Percentiles rank a stretch among this genome's conserved stretches.
phyloP scores from a whole-genome alignment of 2,113 vertebrate genomes.

The Gasterosteus nipponicus region DNA sequence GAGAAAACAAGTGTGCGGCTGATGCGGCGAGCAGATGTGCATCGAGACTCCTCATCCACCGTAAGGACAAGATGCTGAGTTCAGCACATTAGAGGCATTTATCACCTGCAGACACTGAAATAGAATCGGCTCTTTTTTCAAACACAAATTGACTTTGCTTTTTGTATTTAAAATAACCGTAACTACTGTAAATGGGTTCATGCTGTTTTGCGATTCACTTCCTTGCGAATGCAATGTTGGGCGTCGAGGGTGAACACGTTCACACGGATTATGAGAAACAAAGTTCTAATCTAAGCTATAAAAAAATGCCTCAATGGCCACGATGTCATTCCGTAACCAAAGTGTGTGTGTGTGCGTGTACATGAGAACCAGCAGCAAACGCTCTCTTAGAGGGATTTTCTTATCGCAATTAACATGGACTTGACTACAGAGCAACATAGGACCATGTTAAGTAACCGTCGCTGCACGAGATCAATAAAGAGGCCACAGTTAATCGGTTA shows the following conservation, averaged over 20 bases:
- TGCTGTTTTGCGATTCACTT: background rate
- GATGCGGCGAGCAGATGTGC: background rate
- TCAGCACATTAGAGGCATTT: background rate
- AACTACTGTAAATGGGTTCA: constrained; percentile 17
- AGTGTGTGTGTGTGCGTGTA: background rate
- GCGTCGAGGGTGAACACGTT: constrained; percentile 4
- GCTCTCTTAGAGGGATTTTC: constrained; percentile 8
- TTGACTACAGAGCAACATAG: background rate
- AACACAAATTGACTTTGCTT: background rate
- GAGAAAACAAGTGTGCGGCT: background rate
- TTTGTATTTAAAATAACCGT: background rate
- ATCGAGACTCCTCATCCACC: constrained; percentile 2
- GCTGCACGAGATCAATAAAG: background rate
- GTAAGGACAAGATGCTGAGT: background rate
- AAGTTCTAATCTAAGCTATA: constrained; percentile 42
- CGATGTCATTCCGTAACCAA: constrained; percentile 3
- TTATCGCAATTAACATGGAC: background rate
- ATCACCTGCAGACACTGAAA: background rate
- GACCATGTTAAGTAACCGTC: background rate
- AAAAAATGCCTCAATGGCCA: constrained; percentile 44
- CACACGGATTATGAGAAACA: constrained; percentile 18
- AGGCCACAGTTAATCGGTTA: background rate
- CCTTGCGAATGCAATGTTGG: background rate
- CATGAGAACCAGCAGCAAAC: constrained; percentile 32
- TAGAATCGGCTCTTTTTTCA: background rate